Percentiles rank a stretch among this genome's conserved stretches.
Conservation (phyloP, 2,888 invertebrate species). For the Morpho deidamia region DNA sequence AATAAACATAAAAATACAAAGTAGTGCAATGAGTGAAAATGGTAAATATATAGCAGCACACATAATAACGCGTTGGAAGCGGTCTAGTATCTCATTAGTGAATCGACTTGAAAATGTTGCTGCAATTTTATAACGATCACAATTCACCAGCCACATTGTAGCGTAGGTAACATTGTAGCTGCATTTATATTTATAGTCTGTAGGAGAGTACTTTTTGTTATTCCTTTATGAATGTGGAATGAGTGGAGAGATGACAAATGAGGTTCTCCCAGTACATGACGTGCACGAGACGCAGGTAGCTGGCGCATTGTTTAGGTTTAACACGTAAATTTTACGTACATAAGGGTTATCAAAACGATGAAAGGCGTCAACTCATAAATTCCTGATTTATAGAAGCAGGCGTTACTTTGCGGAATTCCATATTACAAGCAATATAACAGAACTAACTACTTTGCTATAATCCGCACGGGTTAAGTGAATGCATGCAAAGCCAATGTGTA, state of each 20-base stretch:
- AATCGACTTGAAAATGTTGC: background rate
- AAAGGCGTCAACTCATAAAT: no score
- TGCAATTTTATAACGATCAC: conserved; percentile 1
- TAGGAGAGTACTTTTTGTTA: background rate
- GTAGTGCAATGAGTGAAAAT: background rate
- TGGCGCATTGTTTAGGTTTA: background rate
- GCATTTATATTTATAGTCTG: background rate
- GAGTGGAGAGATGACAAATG: conserved; percentile 2
- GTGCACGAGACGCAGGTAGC: background rate
- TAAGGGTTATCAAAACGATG: no score
- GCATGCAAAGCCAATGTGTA: no score
- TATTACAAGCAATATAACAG: no score
- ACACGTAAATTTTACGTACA: background rate
- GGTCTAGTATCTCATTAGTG: background rate
- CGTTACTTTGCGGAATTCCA: no score
- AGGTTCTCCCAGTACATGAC: conserved; percentile 2
- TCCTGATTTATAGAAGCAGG: no score
- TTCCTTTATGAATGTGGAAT: background rate
- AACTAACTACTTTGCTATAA: no score
- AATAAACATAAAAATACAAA: no score
- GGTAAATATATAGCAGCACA: background rate
- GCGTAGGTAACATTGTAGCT: background rate
- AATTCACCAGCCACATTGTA: background rate
- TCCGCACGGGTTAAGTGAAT: no score
- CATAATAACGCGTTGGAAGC: background rate